phyloP scores from a whole-genome alignment of 2,888 invertebrate species.

The Lacanobia oleracea region DNA sequence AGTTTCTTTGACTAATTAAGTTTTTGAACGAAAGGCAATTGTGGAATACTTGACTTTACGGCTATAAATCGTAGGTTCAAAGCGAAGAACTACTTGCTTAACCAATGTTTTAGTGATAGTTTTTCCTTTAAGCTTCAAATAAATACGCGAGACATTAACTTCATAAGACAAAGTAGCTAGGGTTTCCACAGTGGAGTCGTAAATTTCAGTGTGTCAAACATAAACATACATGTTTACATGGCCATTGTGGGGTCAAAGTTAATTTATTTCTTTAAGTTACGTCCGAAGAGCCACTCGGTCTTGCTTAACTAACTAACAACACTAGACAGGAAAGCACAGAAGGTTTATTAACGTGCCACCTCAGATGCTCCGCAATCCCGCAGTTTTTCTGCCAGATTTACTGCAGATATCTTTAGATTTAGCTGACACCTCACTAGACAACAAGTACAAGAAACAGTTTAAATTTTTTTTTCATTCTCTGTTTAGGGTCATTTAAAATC shows the following conservation, averaged over 20 bases:
- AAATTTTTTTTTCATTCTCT: too few relatives aligned
- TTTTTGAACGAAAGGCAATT: slow-evolving; percentile 28
- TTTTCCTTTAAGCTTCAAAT: slow-evolving; percentile 31
- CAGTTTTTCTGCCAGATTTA: neutral
- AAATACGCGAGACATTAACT: slow-evolving; percentile 38
- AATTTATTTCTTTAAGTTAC: slow-evolving; percentile 79
- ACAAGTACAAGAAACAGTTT: neutral
- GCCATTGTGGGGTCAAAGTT: slow-evolving; percentile 79
- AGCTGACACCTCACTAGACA: too few relatives aligned
- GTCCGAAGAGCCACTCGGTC: slow-evolving; percentile 41
- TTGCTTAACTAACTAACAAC: slow-evolving; percentile 58
- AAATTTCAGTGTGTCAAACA: slow-evolving; percentile 79
- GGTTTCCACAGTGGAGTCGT: slow-evolving; percentile 66
- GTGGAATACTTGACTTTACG: slow-evolving; percentile 5
- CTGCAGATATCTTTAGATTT: neutral
- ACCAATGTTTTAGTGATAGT: slow-evolving; percentile 10
- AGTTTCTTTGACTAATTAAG: slow-evolving; percentile 46
- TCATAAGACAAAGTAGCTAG: slow-evolving; percentile 67
- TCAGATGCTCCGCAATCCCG: neutral
- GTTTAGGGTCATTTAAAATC: too few relatives aligned
- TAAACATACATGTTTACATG: slow-evolving; percentile 82
- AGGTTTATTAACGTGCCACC: slow-evolving; percentile 1
- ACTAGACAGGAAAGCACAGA: slow-evolving; percentile 12
- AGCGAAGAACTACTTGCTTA: slow-evolving; percentile 3
- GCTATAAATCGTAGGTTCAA: neutral